phyloP scores from a whole-genome alignment of 2,888 invertebrate species.

The Keiferia lycopersicella region DNA sequence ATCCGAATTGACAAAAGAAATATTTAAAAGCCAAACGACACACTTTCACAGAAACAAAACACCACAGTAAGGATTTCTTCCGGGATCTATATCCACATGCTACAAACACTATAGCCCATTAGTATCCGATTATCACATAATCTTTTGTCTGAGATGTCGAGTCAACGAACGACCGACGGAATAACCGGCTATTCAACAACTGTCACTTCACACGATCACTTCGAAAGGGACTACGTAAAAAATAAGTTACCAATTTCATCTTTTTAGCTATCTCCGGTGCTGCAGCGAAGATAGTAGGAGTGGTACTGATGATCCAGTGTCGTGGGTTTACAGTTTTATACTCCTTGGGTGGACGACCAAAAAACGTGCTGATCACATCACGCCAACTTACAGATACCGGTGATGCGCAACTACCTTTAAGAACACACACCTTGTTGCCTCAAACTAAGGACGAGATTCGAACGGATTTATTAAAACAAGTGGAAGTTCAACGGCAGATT shows the following conservation, averaged over 20 bases:
- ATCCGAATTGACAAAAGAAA: too few relatives aligned
- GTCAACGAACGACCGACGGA: slow-evolving; percentile 3
- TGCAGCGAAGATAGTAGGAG: slow-evolving; percentile 53
- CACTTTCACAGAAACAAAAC: neutral
- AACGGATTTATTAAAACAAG: too few relatives aligned
- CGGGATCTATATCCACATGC: neutral
- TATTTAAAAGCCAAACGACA: neutral
- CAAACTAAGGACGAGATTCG: neutral
- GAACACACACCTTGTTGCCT: neutral
- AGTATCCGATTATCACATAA: neutral
- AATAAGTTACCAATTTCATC: slow-evolving; percentile 62
- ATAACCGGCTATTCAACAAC: slow-evolving; percentile 23
- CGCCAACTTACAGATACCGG: slow-evolving; percentile 43
- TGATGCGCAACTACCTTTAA: slow-evolving; percentile 10
- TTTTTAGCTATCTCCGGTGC: slow-evolving; percentile 46
- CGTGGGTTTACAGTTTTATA: slow-evolving; percentile 69
- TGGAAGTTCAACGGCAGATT: neutral
- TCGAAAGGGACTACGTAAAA: neutral
- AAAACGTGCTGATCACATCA: slow-evolving; percentile 63
- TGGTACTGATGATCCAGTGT: slow-evolving; percentile 57
- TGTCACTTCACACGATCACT: slow-evolving; percentile 30
- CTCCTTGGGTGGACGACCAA: slow-evolving; percentile 64
- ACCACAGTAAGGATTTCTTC: neutral
- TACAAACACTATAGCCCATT: slow-evolving; percentile 7
- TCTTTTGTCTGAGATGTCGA: neutral